phyloP scores from a whole-genome alignment of 2,797 vertebrate genomes.

The Sebastes kiyomatsui region DNA sequence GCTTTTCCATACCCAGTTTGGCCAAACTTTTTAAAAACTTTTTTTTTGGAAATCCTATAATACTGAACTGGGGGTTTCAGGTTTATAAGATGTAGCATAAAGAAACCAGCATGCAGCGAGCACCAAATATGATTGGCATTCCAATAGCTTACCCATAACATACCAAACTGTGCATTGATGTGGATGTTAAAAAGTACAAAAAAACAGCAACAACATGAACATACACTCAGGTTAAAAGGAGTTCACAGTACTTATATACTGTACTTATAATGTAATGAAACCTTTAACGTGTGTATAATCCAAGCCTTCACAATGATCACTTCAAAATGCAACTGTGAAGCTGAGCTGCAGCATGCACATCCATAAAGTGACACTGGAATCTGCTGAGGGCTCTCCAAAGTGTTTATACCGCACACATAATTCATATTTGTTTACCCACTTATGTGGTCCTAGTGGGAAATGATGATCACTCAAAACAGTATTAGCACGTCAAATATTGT shows the following conservation, averaged over 20 bases:
- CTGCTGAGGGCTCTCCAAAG: conserved; percentile 51
- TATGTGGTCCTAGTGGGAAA: conserved; percentile 64
- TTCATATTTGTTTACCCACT: conserved; percentile 75
- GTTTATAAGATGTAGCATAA: background rate
- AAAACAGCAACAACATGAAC: background rate
- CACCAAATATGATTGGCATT: background rate
- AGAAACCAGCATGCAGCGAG: background rate
- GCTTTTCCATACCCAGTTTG: background rate
- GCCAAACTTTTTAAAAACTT: background rate
- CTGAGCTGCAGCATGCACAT: conserved; percentile 16
- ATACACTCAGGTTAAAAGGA: conserved; percentile 16
- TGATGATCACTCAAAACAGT: conserved; percentile 74
- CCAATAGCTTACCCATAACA: background rate
- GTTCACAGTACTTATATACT: background rate
- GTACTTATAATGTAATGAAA: background rate
- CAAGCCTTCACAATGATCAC: conserved; percentile 17
- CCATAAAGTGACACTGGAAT: conserved; percentile 36
- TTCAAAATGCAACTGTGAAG: conserved; percentile 2
- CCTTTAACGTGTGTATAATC: background rate
- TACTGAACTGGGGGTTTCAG: background rate
- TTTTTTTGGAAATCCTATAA: background rate
- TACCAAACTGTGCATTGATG: background rate
- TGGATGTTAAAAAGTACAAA: background rate
- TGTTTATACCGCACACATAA: conserved; percentile 63
- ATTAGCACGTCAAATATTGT: conserved; percentile 77